Conservation (phyloP, 1,140 invertebrate genomes). For the Mesaphorura yosii region DNA sequence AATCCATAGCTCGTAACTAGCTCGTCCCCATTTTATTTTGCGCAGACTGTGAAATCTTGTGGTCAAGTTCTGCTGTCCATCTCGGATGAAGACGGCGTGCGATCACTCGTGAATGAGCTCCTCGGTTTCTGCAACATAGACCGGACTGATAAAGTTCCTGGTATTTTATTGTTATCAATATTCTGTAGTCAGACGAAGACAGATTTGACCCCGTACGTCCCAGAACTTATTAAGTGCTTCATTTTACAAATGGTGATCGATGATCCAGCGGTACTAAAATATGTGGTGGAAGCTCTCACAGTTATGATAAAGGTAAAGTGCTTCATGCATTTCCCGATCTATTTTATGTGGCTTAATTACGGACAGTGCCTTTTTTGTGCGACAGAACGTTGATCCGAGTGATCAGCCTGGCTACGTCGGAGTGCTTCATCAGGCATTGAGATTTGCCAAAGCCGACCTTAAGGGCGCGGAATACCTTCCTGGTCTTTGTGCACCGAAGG, state of each 20-base stretch:
- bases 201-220: conserved; percentile 73
- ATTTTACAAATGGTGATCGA: conserved; percentile 71
- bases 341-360: background rate
- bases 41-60: conserved; percentile 43
- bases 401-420: conserved; percentile 71
- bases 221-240: conserved; percentile 74
- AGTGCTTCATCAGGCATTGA: conserved; percentile 80
- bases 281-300: conserved; percentile 78
- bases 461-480: conserved; percentile 67
- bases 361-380: conserved; percentile 15
- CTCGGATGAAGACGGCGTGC: conserved; percentile 70
- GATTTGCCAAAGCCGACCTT: conserved; percentile 75
- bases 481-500: conserved; percentile 88
- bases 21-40: too few species aligned
- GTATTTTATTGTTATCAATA: conserved; percentile 71
- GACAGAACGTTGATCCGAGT: conserved; percentile 59
- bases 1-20: too few species aligned
- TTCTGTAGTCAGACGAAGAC: conserved; percentile 80
- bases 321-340: background rate
- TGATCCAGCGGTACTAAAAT: conserved; percentile 67
- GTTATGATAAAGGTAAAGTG: conserved; percentile 65
- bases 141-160: conserved; percentile 51
- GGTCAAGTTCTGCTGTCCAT: conserved; percentile 84
- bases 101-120: conserved; percentile 81
- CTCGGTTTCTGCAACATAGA: conserved; percentile 61